Percentiles rank a stretch among this genome's conserved stretches.
Conservation (phyloP, 2,797 vertebrate genomes). For the Tolypeutes matacus region DNA sequence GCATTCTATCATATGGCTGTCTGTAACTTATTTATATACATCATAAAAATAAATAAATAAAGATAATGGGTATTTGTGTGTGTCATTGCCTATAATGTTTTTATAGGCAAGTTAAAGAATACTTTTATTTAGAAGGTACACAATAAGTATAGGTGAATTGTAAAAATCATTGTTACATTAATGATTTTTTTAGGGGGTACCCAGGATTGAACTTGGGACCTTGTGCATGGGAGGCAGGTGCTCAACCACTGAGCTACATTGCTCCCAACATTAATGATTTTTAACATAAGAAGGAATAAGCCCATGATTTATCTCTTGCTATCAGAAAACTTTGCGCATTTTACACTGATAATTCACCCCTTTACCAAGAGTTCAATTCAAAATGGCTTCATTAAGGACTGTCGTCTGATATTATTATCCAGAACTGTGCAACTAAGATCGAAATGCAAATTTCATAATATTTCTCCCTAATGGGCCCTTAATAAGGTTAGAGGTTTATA, state of each 20-base stretch:
- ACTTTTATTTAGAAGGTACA: background rate
- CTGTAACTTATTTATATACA: conserved; percentile 19
- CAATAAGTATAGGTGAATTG: background rate
- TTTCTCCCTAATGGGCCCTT: conserved; percentile 17
- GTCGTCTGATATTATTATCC: background rate
- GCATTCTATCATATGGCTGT: conserved; percentile 23
- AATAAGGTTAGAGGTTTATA: conserved; percentile 54
- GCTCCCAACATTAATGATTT: background rate
- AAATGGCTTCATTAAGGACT: conserved; percentile 25
- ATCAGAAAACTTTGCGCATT: conserved; percentile 12
- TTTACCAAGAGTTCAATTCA: conserved; percentile 35
- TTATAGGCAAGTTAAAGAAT: background rate
- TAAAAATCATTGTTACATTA: background rate
- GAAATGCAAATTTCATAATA: conserved; percentile 38
- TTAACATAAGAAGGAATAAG: background rate
- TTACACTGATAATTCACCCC: background rate
- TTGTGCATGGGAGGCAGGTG: too few species aligned
- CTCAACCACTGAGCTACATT: too few species aligned
- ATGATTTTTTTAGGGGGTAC: conserved; percentile 3
- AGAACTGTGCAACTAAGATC: background rate
- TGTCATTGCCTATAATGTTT: background rate
- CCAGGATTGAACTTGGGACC: too few species aligned
- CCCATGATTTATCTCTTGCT: conserved; percentile 8
- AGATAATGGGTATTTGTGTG: background rate
- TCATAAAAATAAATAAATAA: conserved; percentile 1